Conservation (phyloP, 1,140 invertebrate species). For the Drosophila repletoides region DNA sequence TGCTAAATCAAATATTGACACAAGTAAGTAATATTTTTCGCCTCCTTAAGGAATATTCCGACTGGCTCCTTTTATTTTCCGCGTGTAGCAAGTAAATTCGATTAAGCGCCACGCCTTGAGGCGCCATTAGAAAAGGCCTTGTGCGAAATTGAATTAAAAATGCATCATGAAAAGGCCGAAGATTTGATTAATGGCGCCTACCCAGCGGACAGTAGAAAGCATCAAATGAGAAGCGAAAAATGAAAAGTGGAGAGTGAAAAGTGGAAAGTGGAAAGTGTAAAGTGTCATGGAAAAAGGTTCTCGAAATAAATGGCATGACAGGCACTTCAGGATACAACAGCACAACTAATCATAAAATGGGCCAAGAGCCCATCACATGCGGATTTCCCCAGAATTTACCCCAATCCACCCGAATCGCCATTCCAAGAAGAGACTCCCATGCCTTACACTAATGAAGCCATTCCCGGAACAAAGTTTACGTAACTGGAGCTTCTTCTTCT, state of each 20-base stretch:
- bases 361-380: constrained; percentile 9
- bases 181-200: constrained; percentile 71
- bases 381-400: not conserved
- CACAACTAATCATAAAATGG: constrained; percentile 65
- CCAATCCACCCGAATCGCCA: not conserved
- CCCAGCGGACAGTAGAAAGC: constrained; percentile 16
- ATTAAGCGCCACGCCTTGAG: constrained; percentile 62
- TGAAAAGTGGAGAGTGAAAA: constrained; percentile 20
- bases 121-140: constrained; percentile 42
- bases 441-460: constrained; percentile 57
- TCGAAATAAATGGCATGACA: constrained; percentile 57
- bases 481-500: constrained; percentile 10
- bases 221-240: constrained; percentile 19
- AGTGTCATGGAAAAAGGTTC: constrained; percentile 50
- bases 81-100: constrained; percentile 52
- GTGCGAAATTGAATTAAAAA: constrained; percentile 76
- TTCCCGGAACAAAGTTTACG: constrained; percentile 38
- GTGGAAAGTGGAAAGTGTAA: constrained; percentile 37
- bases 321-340: constrained; percentile 34
- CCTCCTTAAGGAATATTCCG: not conserved
- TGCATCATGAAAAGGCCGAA: constrained; percentile 70
- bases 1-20: constrained; percentile 77
- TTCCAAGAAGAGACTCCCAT: not conserved
- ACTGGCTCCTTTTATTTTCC: not conserved
- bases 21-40: constrained; percentile 63